Evolutionary conservation across 1,140 invertebrate genomes (phyloP).

Genomic region (Bicyclus anynana): DNA sequence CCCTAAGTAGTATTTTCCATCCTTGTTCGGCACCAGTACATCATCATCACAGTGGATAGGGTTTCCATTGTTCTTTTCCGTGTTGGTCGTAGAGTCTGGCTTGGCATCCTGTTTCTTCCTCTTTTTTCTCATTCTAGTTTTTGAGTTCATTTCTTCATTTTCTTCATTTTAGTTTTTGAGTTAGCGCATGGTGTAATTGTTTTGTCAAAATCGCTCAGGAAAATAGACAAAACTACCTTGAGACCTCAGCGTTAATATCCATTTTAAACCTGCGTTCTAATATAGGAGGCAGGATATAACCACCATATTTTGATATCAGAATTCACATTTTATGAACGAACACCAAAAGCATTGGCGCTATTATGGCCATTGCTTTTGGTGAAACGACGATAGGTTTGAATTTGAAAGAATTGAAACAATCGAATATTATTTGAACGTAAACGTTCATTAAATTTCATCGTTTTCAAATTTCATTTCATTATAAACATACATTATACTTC

Average conservation of each 20-base stretch:
- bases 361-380: constrained; percentile 73
- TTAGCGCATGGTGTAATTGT: constrained; percentile 68
- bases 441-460: constrained; percentile 18
- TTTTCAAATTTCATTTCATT: constrained; percentile 13
- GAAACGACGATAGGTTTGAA: constrained; percentile 72
- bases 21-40: constrained; percentile 89
- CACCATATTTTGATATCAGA: constrained; percentile 37
- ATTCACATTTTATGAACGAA: constrained; percentile 60
- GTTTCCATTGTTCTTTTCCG: constrained; percentile 62
- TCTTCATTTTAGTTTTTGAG: constrained; percentile 74
- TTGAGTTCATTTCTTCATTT: no score
- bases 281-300: constrained; percentile 32
- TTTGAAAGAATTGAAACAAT: constrained; percentile 46
- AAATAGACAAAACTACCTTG: constrained; percentile 64
- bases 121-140: constrained; percentile 73
- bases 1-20: constrained; percentile 88
- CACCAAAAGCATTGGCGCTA: constrained; percentile 72
- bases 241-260: constrained; percentile 71
- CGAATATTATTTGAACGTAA: constrained; percentile 38
- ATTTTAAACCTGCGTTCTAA: constrained; percentile 52
- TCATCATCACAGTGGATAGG: constrained; percentile 81
- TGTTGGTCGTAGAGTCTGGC: constrained; percentile 76
- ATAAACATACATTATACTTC: constrained; percentile 17
- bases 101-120: constrained; percentile 74
- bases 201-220: constrained; percentile 71